Evolutionary conservation across 2,888 invertebrate species (phyloP), one percentile per base, ranked within the genome.

Genomic region (Linyphia triangularis): DNA sequence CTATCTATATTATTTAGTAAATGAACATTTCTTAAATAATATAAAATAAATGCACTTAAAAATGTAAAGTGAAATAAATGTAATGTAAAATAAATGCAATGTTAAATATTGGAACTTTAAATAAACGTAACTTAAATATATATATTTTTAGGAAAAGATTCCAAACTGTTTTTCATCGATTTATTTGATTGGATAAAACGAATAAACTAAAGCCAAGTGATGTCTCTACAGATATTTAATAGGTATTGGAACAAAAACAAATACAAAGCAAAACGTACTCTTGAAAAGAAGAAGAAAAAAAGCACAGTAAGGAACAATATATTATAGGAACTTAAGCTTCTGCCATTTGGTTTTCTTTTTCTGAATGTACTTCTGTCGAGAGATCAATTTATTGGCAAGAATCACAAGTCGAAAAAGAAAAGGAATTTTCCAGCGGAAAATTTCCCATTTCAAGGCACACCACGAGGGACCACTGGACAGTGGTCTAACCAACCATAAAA

Each of bases 361-460:
- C 33, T 67, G 28, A 30, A 28, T 67, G 13, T 70, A 40, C 33
- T 59, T 22, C 28, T 26, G 61, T 30, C 77, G 67, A 30, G 67
- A 79, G 78, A 79, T 79, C 78, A 79, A 79, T 79, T 79, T 79
- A 79, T 79, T 79, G 78, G 67, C 78, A 67, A 43, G 78, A 79
- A 79, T 79, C 78, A 67, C 65, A 79, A 79, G 65, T 16, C 37
- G 63, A 33, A 28, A 65, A 13, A 67, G 30, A 28, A 78, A 40
- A 51, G 16, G n/a, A 70, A 43, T 40, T 72, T 72, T 61, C 61
- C 63, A 43, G 43, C 63, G 82, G 82, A 82, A 72, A 82, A 82
- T 82, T 82, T 82, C 82, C 82, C 63, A 70, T 81, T 81, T 70
- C 70, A 7, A 81, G 28, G 37, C 70, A 70, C 81, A 57, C 81